Evolutionary conservation across 2,888 invertebrate genomes (phyloP), one percentile per base, ranked within the genome.

Genomic region (Vanessa cardui): DNA sequence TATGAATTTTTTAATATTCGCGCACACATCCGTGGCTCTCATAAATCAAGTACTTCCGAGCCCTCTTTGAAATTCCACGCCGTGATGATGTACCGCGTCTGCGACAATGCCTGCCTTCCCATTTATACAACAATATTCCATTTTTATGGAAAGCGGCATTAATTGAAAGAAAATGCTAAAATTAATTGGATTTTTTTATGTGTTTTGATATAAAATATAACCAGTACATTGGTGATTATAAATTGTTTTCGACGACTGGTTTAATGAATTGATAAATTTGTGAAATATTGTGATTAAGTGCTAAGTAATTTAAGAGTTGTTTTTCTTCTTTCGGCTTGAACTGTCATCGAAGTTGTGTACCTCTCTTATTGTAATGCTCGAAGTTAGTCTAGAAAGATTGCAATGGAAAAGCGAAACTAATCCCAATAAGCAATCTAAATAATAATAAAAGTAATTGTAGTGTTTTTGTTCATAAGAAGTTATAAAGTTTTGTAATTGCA

Each of bases 41-140:
- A 84, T 90, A 89, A 90, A 90, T 89, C 90, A 89, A 88, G 87
- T 85, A 86, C 87, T 87, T 88, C 85, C 89, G 86, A 81, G 78
- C 85, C 83, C 86, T 88, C 89, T 89, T 89, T 89, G 87, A 88
- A 88, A 86, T 87, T 88, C 86, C 59, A 84, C 84, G 81, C 80
- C 81, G 83, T 52, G 82, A 85, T 89, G 89, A 89, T 88, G 88
- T 88, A 89, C 83, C 84, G 86, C 80, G 81, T 79, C 83, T 78
- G 82, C 86, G 88, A 88, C 89, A 89, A 88, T 87, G 86, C 87
- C 84, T 82, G 85, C 84, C 85, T 83, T 73, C 3, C 52, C 52
- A 54, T 54, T 65, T 65, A 65, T 65, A 65, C 45, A 65, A 8
- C 46, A 20, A 52, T 62, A 62, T 52, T 44, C 46, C 33, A 52